These are phyloP conservation scores for Andricus grossulariae DNA, from an alignment of 1,140 invertebrate species.

Conservation along the genomic window DNA sequence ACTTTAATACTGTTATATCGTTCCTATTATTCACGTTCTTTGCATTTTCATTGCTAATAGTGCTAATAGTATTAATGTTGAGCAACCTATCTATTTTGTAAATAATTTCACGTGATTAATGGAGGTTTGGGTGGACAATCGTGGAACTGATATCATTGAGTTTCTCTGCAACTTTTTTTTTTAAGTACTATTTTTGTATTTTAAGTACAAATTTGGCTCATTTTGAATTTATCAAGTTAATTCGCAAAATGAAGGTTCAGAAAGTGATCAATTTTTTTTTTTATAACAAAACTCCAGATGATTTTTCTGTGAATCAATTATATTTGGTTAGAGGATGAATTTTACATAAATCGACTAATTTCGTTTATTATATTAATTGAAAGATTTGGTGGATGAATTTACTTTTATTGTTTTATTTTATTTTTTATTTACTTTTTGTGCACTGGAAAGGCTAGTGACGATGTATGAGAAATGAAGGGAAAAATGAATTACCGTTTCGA, in stretches of 20 bases:
- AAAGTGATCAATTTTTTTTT: not conserved
- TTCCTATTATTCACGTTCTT: slow-evolving; percentile 15
- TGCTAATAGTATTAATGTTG: slow-evolving; percentile 39
- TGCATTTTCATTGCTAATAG: slow-evolving; percentile 51
- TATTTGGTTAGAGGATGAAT: not conserved
- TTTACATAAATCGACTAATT: slow-evolving; percentile 3
- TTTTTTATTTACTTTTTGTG: slow-evolving; percentile 3
- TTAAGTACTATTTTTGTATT: no score
- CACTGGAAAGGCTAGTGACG: slow-evolving; percentile 9
- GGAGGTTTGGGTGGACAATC: slow-evolving; percentile 62
- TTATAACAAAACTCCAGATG: not conserved
- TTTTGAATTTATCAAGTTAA: no score
- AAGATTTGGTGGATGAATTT: not conserved
- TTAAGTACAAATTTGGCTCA: no score
- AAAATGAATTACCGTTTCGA: slow-evolving; percentile 26
- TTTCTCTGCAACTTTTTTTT: not conserved
- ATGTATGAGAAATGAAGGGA: not conserved
- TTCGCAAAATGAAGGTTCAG: no score
- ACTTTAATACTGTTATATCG: slow-evolving; percentile 7
- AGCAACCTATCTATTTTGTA: slow-evolving; percentile 58
- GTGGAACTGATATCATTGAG: slow-evolving; percentile 18
- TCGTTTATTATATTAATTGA: not conserved
- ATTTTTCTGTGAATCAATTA: not conserved
- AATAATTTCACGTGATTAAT: slow-evolving; percentile 59
- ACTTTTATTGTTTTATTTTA: not conserved